Conservation (phyloP, 2,113 vertebrate genomes). For the Callospermophilus lateralis region DNA sequence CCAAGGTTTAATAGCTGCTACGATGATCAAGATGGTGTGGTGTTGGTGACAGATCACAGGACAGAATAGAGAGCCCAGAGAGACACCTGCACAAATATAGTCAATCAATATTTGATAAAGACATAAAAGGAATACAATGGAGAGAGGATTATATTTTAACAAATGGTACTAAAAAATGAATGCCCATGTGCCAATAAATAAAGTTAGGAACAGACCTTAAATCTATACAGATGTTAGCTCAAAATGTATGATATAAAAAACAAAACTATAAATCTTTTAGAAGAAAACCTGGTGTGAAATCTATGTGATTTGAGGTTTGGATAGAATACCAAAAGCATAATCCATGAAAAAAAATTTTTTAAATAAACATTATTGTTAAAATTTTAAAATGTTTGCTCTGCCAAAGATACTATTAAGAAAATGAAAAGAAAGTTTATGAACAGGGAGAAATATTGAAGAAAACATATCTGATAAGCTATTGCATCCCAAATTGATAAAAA, state of each 20-base stretch:
- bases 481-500: background rate
- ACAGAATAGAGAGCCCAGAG: background rate
- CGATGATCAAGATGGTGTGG: background rate
- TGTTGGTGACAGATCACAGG: too few species aligned
- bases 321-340: background rate
- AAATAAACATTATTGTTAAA: background rate
- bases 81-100: background rate
- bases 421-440: background rate
- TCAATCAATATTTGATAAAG: background rate
- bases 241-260: background rate
- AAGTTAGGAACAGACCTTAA: background rate
- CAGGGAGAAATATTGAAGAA: slow-evolving; percentile 6
- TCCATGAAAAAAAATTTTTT: background rate
- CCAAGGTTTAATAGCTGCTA: background rate
- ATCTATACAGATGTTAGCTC: background rate
- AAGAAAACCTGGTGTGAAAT: background rate
- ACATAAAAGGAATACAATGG: background rate
- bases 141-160: background rate
- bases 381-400: background rate
- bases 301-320: background rate
- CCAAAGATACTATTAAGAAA: background rate
- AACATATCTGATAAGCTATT: background rate
- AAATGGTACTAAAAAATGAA: background rate
- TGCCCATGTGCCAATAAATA: background rate
- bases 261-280: background rate